Evolutionary conservation across 1,140 invertebrate genomes (phyloP), one percentile per base, ranked within the genome.

Genomic region (Aporrectodea caliginosa): DNA sequence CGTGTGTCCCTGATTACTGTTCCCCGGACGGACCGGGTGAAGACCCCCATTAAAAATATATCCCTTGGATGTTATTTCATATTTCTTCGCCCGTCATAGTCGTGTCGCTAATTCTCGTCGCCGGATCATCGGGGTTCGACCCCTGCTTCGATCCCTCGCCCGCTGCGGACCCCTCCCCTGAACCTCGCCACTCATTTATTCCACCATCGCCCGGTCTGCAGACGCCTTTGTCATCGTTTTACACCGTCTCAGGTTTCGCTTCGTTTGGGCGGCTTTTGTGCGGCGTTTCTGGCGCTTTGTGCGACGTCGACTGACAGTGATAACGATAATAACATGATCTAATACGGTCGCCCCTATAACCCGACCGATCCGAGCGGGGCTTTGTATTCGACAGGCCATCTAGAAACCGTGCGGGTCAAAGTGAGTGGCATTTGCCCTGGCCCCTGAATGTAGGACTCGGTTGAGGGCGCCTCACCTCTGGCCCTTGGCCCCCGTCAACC

Each of bases 221-320:
- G 6, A 58, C 43, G 43, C 22, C 43, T 58, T 58, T 22, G 43
- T 58, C 43, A 12, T 58, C 43, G 43, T 58, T 22, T 12, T 58
- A 58, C 43, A n/a, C n/a, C n/a, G n/a, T n/a, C n/a, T 58, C 43
- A 22, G 43, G 43, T 58, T 58, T 58, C 43, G 22, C 43, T 58
- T 58, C 43, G 43, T 58, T 58, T 58, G 43, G 43, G 43, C 43
- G 43, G 43, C 43, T 58, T 58, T 58, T 58, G 43, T 58, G 43
- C 43, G 43, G 43, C 43, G 43, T 6, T 58, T 58, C 22, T 58
- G 6, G 43, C 6, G 43, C 43, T 6, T 22, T 58, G 6, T 58
- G 43, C 6, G 43, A 12, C 43, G 43, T 58, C 43, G 43, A 12
- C 43, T n/a, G n/a, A 58, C 6, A 6, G 43, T 22, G 6, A 58